A percentile compares a stretch with the other conserved stretches of the same genome.
These are phyloP conservation scores for Hippocampus mohnikei DNA, from an alignment of 2,113 vertebrate species.

Conservation along the genomic window DNA sequence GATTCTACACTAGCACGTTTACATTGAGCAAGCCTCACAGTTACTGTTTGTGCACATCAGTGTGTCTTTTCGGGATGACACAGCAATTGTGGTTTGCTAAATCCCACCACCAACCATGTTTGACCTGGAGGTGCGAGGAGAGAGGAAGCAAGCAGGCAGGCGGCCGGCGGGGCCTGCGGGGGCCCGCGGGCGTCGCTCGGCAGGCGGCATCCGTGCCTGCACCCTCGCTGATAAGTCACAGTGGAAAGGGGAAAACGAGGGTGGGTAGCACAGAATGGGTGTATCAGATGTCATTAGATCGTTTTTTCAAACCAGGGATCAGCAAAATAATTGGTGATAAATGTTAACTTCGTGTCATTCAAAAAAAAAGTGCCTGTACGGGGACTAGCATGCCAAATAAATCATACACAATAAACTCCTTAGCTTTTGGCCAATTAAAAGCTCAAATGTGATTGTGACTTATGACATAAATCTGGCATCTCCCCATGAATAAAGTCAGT, in stretches of 20 bases:
- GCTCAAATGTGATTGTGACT: too few species aligned
- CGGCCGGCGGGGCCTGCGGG: slow-evolving; percentile 6
- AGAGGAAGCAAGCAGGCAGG: slow-evolving; percentile 33
- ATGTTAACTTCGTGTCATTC: too few species aligned
- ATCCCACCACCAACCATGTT: slow-evolving; percentile 50
- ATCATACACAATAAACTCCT: too few species aligned
- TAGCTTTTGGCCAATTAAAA: too few species aligned
- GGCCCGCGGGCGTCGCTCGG: slow-evolving; percentile 49
- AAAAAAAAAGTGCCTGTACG: too few species aligned
- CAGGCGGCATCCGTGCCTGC: slow-evolving; percentile 55
- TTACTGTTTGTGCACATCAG: neutral
- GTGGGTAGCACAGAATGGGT: neutral
- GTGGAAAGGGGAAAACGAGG: slow-evolving; percentile 20
- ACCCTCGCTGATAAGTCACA: slow-evolving; percentile 57
- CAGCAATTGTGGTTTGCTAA: slow-evolving; percentile 40
- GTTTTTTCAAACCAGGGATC: neutral
- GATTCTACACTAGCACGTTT: neutral
- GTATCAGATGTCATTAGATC: neutral
- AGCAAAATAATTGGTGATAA: too few species aligned
- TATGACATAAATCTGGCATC: too few species aligned
- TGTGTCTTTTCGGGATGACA: slow-evolving; percentile 11
- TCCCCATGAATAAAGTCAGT: too few species aligned
- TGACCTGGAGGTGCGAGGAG: slow-evolving; percentile 51
- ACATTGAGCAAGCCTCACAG: neutral
- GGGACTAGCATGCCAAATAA: too few species aligned